Conservation (phyloP, 2,888 invertebrate species). For the Archaeoteleia sp. region DNA sequence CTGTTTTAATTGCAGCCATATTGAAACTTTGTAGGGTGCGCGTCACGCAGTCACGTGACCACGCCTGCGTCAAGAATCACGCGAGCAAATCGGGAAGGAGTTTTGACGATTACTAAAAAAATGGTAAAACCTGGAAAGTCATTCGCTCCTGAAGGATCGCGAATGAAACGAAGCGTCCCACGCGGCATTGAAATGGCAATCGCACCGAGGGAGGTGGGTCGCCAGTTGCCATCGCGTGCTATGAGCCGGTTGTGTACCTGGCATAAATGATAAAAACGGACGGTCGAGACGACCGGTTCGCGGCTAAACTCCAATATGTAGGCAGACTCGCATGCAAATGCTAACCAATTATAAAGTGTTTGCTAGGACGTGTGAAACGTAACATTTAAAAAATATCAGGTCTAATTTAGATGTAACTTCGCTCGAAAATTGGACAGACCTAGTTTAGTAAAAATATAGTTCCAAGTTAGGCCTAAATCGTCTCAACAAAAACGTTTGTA, state of each 20-base stretch:
- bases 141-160: conserved; percentile 41
- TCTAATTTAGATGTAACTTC: too few relatives aligned
- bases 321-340: conserved; percentile 63
- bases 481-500: too few relatives aligned
- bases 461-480: too few relatives aligned
- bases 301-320: conserved; percentile 62
- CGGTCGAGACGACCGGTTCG: conserved; percentile 64
- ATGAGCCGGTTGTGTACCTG: conserved; percentile 61
- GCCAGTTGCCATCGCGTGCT: conserved; percentile 60
- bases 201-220: conserved; percentile 21
- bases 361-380: conserved; percentile 58
- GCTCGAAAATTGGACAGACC: too few relatives aligned
- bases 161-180: conserved; percentile 57
- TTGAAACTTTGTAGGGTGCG: too few relatives aligned
- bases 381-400: too few relatives aligned
- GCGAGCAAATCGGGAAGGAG: not conserved
- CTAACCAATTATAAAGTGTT: conserved; percentile 62
- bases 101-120: too few relatives aligned
- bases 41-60: too few relatives aligned
- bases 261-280: conserved; percentile 68
- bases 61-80: too few relatives aligned
- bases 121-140: conserved; percentile 12
- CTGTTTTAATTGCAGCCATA: too few relatives aligned
- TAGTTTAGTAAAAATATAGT: too few relatives aligned
- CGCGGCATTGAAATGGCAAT: conserved; percentile 57